Conservation (phyloP, 2,113 vertebrate species). For the Noturus placidus region DNA sequence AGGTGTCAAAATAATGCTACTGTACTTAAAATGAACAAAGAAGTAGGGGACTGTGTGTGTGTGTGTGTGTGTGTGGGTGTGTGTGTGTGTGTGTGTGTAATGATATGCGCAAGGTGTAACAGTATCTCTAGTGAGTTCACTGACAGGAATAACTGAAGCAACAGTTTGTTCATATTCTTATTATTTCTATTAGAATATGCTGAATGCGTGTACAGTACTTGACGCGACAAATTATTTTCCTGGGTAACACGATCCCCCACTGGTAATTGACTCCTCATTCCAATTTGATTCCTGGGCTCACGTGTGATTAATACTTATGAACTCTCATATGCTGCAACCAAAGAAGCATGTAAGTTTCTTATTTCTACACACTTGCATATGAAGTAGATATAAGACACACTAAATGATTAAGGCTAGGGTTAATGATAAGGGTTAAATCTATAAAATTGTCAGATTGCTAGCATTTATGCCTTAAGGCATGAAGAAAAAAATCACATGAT, state of each 20-base stretch:
- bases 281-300: slow-evolving; percentile 29
- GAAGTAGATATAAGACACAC: neutral
- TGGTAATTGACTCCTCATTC: slow-evolving; percentile 29
- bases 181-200: slow-evolving; percentile 1
- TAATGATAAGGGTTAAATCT: neutral
- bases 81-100: slow-evolving; percentile 9
- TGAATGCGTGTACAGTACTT: slow-evolving; percentile 30
- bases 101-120: neutral
- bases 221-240: slow-evolving; percentile 27
- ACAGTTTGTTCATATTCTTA: neutral
- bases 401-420: neutral
- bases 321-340: neutral
- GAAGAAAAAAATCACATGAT: neutral
- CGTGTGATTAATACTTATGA: slow-evolving; percentile 30
- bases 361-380: neutral
- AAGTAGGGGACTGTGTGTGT: neutral
- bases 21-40: neutral
- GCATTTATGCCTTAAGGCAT: neutral
- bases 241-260: neutral
- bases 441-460: neutral
- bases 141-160: neutral
- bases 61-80: slow-evolving; percentile 39
- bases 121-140: neutral
- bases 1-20: neutral
- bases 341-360: neutral